Percentiles rank a stretch among this genome's conserved stretches.
Conservation (phyloP, 2,888 invertebrate species). For the Thyatira batis region DNA sequence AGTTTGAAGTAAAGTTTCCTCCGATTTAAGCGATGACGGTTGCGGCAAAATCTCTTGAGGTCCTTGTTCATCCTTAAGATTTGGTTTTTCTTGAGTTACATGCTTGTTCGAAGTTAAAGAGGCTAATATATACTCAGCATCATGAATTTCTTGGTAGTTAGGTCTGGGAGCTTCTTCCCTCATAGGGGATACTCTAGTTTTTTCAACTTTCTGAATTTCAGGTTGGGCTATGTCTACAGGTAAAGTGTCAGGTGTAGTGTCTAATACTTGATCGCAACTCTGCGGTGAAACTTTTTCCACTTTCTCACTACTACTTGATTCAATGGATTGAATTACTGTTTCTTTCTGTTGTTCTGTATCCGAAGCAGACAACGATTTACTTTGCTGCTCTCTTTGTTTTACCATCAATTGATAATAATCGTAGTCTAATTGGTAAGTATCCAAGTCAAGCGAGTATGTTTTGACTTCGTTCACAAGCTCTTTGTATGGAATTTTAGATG, state of each 20-base stretch:
- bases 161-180: slow-evolving; percentile 26
- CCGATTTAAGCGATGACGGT: background rate
- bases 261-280: background rate
- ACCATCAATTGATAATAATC: slow-evolving; percentile 52
- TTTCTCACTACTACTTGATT: background rate
- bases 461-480: slow-evolving; percentile 63
- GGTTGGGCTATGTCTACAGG: background rate
- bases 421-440: slow-evolving; percentile 58
- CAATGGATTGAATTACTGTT: background rate
- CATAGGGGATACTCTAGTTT: slow-evolving; percentile 4
- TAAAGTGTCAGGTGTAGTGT: background rate
- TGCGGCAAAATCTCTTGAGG: background rate
- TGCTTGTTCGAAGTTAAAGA: slow-evolving; percentile 8
- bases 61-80: slow-evolving; percentile 6
- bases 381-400: slow-evolving; percentile 22
- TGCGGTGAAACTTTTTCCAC: background rate
- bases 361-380: background rate
- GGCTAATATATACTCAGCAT: slow-evolving; percentile 41
- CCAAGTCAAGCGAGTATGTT: slow-evolving; percentile 58
- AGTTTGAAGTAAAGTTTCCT: background rate
- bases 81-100: background rate
- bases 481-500: slow-evolving; percentile 51
- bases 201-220: background rate
- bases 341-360: background rate
- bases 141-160: slow-evolving; percentile 39